These are phyloP conservation scores for Cheumatopsyche charites DNA, from an alignment of 1,140 invertebrate species.

Conservation along the genomic window DNA sequence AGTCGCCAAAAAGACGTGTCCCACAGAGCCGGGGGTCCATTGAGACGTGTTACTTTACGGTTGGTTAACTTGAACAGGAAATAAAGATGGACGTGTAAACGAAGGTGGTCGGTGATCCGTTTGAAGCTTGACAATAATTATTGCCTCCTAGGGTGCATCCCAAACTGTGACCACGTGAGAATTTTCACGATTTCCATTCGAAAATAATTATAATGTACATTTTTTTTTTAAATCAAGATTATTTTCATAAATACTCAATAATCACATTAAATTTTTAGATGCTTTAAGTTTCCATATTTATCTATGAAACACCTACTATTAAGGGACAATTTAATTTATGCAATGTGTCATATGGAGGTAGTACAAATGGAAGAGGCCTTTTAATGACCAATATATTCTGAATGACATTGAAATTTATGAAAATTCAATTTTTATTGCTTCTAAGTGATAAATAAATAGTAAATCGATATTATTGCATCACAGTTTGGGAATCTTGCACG, in stretches of 20 bases:
- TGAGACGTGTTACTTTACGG: slow-evolving; percentile 39
- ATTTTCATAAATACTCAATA: no score
- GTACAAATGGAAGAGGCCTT: no score
- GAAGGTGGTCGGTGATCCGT: slow-evolving; percentile 40
- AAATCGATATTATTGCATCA: no score
- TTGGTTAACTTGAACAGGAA: slow-evolving; percentile 38
- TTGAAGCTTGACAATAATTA: slow-evolving; percentile 37
- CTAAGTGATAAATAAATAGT: no score
- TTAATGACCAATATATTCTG: no score
- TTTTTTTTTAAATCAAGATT: not conserved
- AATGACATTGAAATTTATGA: no score
- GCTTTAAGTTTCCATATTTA: no score
- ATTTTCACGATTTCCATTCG: not conserved
- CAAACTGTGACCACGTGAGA: slow-evolving; percentile 12
- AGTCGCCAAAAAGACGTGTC: slow-evolving; percentile 30
- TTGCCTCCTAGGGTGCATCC: slow-evolving; percentile 17
- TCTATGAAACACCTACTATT: no score
- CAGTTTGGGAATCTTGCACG: slow-evolving; percentile 1
- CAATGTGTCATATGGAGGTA: no score
- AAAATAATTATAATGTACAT: not conserved
- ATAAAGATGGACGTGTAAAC: slow-evolving; percentile 40
- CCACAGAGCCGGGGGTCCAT: slow-evolving; percentile 26
- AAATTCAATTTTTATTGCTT: no score
- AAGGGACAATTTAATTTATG: no score
- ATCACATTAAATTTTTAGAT: no score